phyloP scores from a whole-genome alignment of 2,113 vertebrate genomes.

The Bambusicola thoracicus region DNA sequence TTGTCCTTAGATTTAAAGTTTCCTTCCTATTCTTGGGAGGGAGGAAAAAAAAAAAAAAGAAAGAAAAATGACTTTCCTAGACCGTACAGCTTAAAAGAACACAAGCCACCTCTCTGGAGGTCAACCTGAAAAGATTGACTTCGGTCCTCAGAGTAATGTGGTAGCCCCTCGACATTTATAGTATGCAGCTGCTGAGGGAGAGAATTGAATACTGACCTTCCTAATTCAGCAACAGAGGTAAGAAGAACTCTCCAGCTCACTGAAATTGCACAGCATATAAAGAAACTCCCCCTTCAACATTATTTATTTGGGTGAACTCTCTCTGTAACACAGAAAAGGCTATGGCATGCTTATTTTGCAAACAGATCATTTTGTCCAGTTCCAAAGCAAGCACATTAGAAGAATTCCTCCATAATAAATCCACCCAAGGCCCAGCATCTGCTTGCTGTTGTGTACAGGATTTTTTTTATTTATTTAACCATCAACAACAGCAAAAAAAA shows the following conservation, averaged over 20 bases:
- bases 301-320: constrained; percentile 77
- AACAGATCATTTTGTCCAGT: constrained; percentile 74
- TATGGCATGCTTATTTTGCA: constrained; percentile 74
- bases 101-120: constrained; percentile 51
- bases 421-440: constrained; percentile 69
- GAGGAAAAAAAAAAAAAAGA: background rate
- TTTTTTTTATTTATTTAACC: constrained; percentile 74
- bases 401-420: constrained; percentile 79
- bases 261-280: constrained; percentile 35
- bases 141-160: constrained; percentile 57
- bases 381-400: constrained; percentile 81
- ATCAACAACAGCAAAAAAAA: background rate
- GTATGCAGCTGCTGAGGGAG: constrained; percentile 31
- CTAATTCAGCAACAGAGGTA: constrained; percentile 40
- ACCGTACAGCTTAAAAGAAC: background rate
- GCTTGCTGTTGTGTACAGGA: constrained; percentile 32
- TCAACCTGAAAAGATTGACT: constrained; percentile 52
- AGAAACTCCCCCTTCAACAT: constrained; percentile 64
- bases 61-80: background rate
- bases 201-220: constrained; percentile 36
- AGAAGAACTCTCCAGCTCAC: constrained; percentile 32
- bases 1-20: background rate
- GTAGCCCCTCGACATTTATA: constrained; percentile 44
- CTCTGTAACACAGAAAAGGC: constrained; percentile 61
- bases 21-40: background rate